Evolutionary conservation across 2,113 vertebrate genomes (phyloP), one percentile per base, ranked within the genome.

Genomic region (Neotragus moschatus): DNA sequence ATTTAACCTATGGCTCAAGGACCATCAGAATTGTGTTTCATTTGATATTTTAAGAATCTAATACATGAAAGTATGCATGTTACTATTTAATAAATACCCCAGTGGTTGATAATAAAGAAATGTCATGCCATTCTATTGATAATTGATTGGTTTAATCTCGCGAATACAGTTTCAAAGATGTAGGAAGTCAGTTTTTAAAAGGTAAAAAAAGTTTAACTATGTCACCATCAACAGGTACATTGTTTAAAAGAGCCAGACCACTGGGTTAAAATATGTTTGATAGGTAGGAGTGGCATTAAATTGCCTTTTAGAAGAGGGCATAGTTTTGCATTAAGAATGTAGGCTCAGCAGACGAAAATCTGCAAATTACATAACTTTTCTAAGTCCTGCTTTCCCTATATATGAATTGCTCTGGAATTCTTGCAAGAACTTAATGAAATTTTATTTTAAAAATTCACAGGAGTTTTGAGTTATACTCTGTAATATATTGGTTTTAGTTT

Each of bases 131-230:
- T 51, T 94, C 81, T 97, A 53, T 55, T 88, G 75, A 82, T 86
- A 84, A 96, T 84, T 43, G 93, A 56, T 80, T 92, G 36, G 66
- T 66, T 90, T 88, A 95, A 90, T 93, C 93, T 61, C 73, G 17
- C 45, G 87, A 92, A 88, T 58, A 94, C 4, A 60, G 43, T 96
- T 95, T 93, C 39, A 94, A 94, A 92, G 28, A 77, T 56, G 23
- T 75, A 80, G 66, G 19, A 93, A 88, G 23, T 61, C 79, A 88
- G 25, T 58, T 80, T 82, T 77, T 51, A 23, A 61, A 88, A 97
- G 63, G 45, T 70, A 45, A 84, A 73, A 58, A 19, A 94, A 87
- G 13, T 89, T 96, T 45, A 91, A 81, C 47, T 89, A 43, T 58
- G 23, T 75, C 88, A 75, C 75, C 33, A 82, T 85, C 49, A 90